phyloP scores from a whole-genome alignment of 2,888 invertebrate genomes.

The Iphiclides podalirius region DNA sequence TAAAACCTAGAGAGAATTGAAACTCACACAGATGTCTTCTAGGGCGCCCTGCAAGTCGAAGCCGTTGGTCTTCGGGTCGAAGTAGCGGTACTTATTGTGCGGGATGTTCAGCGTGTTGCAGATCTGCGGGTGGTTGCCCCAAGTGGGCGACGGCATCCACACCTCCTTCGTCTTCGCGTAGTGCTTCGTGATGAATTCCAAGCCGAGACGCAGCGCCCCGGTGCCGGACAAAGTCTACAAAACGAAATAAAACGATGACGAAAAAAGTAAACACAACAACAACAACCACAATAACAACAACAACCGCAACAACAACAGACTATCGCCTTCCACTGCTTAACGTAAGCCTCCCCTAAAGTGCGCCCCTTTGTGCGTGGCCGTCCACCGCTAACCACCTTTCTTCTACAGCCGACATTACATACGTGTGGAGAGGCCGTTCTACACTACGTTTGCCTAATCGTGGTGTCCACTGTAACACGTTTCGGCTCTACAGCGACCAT shows the following conservation, averaged over 20 bases:
- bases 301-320: too few species aligned
- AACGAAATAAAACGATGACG: conserved; percentile 37
- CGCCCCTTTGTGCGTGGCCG: too few species aligned
- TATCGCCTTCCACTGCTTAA: too few species aligned
- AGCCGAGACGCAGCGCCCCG: conserved; percentile 96
- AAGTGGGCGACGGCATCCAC: conserved; percentile 95
- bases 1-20: too few species aligned
- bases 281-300: too few species aligned
- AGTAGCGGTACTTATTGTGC: conserved; percentile 95
- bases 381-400: too few species aligned
- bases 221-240: conserved; percentile 96
- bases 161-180: conserved; percentile 89
- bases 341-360: too few species aligned
- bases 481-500: too few species aligned
- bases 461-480: too few species aligned
- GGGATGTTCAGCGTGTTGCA: conserved; percentile 93
- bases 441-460: too few species aligned
- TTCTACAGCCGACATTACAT: too few species aligned
- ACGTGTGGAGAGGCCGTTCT: too few species aligned
- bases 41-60: conserved; percentile 94
- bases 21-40: conserved; percentile 91
- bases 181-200: conserved; percentile 91
- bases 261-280: not conserved
- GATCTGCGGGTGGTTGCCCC: conserved; percentile 98
- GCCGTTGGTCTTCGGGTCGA: conserved; percentile 94